phyloP scores from a whole-genome alignment of 2,797 vertebrate species.

The Myotis findleyi region DNA sequence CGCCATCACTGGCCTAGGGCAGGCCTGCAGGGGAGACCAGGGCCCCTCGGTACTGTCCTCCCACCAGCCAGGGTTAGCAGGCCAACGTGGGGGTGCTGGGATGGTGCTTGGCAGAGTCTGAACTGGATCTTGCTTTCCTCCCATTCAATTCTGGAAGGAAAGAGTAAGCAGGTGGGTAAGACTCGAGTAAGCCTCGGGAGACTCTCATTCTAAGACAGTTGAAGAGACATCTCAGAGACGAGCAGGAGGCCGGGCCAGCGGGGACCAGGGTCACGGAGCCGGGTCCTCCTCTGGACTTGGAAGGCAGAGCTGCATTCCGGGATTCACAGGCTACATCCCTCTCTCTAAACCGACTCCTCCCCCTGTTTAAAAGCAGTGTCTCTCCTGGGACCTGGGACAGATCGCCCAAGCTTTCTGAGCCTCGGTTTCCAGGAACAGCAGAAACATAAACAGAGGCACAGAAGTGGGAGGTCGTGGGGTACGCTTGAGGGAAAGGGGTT shows the following conservation, averaged over 20 bases:
- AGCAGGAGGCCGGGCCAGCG: neutral
- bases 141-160: too few species aligned
- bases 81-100: neutral
- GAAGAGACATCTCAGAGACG: neutral
- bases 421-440: neutral
- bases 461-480: neutral
- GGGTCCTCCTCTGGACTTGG: neutral
- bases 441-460: neutral
- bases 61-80: neutral
- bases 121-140: accelerated
- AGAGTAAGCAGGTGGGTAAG: too few species aligned
- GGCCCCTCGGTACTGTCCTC: neutral
- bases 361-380: neutral
- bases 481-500: neutral
- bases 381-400: neutral
- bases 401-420: neutral
- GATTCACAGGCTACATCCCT: neutral
- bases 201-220: neutral
- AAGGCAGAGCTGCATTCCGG: neutral
- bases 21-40: accelerated
- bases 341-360: neutral
- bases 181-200: too few species aligned
- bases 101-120: neutral
- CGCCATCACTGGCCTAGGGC: too few species aligned
- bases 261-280: accelerated